phyloP scores from a whole-genome alignment of 2,888 invertebrate species.

The Drosophila barbarae region DNA sequence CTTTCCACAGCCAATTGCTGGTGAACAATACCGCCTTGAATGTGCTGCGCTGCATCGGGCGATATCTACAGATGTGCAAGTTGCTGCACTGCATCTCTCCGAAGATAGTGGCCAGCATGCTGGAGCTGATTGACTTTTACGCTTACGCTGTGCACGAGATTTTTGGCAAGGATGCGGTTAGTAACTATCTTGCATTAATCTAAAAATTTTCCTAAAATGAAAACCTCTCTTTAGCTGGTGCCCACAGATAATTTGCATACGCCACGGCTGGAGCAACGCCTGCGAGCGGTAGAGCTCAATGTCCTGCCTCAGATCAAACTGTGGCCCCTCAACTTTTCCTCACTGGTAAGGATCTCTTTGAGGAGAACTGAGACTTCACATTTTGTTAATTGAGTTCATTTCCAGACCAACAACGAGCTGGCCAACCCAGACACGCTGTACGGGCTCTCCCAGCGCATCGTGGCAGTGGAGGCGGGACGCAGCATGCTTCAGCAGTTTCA shows the following conservation, averaged over 20 bases:
- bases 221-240: slow-evolving; percentile 61
- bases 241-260: slow-evolving; percentile 83
- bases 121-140: slow-evolving; percentile 96
- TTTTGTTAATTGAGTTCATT: too few relatives aligned
- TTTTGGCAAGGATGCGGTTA: slow-evolving; percentile 88
- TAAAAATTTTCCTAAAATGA: not conserved
- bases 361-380: fast-evolving
- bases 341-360: slow-evolving; percentile 65
- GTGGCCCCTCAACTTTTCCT: slow-evolving; percentile 79
- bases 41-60: slow-evolving; percentile 92
- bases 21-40: slow-evolving; percentile 96
- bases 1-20: slow-evolving; percentile 81
- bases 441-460: slow-evolving; percentile 91
- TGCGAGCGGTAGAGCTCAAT: slow-evolving; percentile 89
- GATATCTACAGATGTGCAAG: slow-evolving; percentile 95
- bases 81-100: slow-evolving; percentile 93
- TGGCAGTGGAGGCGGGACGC: slow-evolving; percentile 95
- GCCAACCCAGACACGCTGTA: slow-evolving; percentile 86
- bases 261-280: slow-evolving; percentile 84
- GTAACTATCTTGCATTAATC: slow-evolving; percentile 1
- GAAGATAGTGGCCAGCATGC: slow-evolving; percentile 94
- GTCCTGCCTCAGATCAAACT: slow-evolving; percentile 81
- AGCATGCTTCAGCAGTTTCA: slow-evolving; percentile 94
- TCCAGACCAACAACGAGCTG: slow-evolving; percentile 83
- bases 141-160: slow-evolving; percentile 92